A percentile compares a stretch with the other conserved stretches of the same genome.
These are phyloP conservation scores for Taeniopygia guttata DNA, from an alignment of 2,797 vertebrate genomes.

Conservation along the genomic window DNA sequence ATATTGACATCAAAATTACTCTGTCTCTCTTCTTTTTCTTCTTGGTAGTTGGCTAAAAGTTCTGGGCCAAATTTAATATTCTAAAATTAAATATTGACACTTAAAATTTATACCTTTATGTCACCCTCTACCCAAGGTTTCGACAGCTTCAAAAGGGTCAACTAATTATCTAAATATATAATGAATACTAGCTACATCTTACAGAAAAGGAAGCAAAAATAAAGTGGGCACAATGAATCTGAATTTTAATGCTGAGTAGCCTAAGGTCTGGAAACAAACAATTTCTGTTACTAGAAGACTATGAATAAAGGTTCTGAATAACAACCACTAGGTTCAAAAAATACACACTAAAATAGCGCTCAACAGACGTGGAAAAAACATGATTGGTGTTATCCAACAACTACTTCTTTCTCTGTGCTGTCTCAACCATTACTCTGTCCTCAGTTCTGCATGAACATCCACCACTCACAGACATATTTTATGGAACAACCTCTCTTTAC, in stretches of 20 bases:
- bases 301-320: neutral
- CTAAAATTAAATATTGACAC: neutral
- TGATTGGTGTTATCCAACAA: neutral
- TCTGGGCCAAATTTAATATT: neutral
- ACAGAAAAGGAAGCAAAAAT: neutral
- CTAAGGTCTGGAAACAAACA: neutral
- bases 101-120: neutral
- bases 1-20: neutral
- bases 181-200: neutral
- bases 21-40: neutral
- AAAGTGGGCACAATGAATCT: neutral
- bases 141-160: neutral
- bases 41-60: neutral
- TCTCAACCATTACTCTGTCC: neutral
- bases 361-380: neutral
- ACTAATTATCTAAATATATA: neutral
- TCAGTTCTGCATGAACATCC: neutral
- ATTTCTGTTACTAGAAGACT: neutral
- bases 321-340: neutral
- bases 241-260: neutral
- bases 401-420: neutral
- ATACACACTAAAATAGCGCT: neutral
- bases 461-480: neutral
- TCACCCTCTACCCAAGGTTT: neutral
- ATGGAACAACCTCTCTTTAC: neutral